phyloP scores from a whole-genome alignment of 2,888 invertebrate genomes.

The Eutolmus rufibarbis region DNA sequence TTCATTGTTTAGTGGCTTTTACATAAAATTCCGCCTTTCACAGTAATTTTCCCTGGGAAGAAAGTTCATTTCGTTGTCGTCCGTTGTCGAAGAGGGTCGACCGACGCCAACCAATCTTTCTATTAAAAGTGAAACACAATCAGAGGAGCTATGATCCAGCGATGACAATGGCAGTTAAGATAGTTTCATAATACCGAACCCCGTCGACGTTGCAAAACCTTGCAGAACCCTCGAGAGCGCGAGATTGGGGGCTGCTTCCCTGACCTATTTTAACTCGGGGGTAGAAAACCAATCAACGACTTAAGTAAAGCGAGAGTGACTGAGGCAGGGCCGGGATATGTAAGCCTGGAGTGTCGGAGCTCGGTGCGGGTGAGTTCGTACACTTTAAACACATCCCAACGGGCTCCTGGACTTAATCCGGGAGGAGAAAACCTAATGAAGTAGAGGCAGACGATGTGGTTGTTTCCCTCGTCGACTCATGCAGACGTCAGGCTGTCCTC shows the following conservation, averaged over 20 bases:
- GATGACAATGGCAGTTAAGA: background rate
- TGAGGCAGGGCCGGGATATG: background rate
- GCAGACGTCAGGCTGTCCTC: background rate
- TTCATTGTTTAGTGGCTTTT: background rate
- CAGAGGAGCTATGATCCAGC: background rate
- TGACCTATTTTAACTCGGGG: background rate
- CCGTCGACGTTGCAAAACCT: background rate
- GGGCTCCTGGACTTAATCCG: background rate
- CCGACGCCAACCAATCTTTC: background rate
- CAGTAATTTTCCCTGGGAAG: background rate
- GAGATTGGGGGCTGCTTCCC: background rate
- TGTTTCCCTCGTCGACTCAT: background rate
- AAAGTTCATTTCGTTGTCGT: background rate
- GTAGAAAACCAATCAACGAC: background rate
- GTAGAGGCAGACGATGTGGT: background rate
- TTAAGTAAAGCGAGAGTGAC: background rate
- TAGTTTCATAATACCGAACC: background rate
- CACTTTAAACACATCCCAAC: background rate
- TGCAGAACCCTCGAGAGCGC: background rate
- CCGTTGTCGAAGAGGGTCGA: background rate
- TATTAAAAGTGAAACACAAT: background rate
- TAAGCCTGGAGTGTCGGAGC: background rate
- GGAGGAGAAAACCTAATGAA: background rate
- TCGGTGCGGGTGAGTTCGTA: background rate
- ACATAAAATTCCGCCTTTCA: background rate